These are phyloP conservation scores for Epirrita christyi DNA, from an alignment of 2,888 invertebrate species.

Conservation along the genomic window DNA sequence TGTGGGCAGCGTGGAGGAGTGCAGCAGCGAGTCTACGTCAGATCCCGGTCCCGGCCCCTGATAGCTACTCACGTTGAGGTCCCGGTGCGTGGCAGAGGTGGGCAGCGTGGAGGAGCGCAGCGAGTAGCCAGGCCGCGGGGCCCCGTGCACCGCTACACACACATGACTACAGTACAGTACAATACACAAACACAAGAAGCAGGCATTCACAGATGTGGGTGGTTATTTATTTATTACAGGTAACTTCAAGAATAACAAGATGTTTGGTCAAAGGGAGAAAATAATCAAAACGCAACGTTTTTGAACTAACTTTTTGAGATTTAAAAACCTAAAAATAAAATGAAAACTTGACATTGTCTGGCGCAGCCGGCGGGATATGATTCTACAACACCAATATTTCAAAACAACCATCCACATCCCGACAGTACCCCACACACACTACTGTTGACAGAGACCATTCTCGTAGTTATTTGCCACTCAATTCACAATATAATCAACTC, in stretches of 20 bases:
- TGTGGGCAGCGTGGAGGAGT: too few species aligned
- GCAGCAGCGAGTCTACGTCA: too few species aligned
- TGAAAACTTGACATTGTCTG: background rate
- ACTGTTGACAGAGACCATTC: background rate
- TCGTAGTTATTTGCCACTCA: too few species aligned
- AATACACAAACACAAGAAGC: background rate
- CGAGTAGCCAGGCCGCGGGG: constrained; percentile 92
- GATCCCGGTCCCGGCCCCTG: background rate
- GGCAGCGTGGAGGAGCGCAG: constrained; percentile 91
- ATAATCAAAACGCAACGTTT: too few species aligned
- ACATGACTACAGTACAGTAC: constrained; percentile 34
- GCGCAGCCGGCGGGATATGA: constrained; percentile 9
- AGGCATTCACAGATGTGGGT: too few species aligned
- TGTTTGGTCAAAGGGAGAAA: too few species aligned
- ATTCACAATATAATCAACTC: too few species aligned
- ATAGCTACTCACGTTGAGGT: constrained; percentile 65
- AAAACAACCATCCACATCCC: constrained; percentile 1
- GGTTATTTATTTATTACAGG: too few species aligned
- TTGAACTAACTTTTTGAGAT: too few species aligned
- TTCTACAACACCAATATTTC: background rate
- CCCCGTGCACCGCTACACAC: constrained; percentile 83
- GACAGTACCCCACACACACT: background rate
- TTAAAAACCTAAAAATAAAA: too few species aligned
- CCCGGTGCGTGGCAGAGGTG: constrained; percentile 73
- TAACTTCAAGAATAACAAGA: too few species aligned